These are phyloP conservation scores for Spinus olivaceus DNA, from an alignment of 2,797 vertebrate genomes.

Conservation along the genomic window DNA sequence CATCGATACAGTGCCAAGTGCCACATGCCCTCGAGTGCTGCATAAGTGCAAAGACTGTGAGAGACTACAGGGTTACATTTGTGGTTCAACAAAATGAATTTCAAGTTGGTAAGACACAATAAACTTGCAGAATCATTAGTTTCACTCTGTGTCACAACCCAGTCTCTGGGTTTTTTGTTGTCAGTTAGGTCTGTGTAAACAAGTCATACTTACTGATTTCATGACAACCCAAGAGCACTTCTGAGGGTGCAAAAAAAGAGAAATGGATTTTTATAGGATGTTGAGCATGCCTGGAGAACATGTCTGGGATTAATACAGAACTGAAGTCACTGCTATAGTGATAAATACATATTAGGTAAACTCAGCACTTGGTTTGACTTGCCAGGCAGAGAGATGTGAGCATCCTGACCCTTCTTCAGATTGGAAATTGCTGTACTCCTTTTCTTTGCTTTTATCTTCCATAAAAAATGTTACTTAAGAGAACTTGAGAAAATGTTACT, in stretches of 20 bases:
- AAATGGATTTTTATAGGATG: neutral
- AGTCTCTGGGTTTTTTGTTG: neutral
- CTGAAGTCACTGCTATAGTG: neutral
- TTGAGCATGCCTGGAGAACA: neutral
- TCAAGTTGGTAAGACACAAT: conserved; percentile 46
- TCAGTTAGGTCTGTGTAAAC: neutral
- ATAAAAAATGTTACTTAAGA: rapidly evolving
- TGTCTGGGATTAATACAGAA: neutral
- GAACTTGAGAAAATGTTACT: rapidly evolving
- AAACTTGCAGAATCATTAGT: neutral
- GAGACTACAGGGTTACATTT: conserved; percentile 46
- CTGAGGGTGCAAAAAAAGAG: neutral
- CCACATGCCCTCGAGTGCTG: conserved; percentile 59
- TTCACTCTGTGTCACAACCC: neutral
- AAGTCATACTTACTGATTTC: neutral
- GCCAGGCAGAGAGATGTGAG: neutral
- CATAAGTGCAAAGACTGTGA: neutral
- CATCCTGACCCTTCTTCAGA: neutral
- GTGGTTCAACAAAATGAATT: neutral
- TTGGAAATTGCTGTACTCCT: neutral
- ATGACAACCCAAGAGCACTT: neutral
- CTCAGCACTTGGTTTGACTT: neutral
- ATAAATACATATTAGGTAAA: neutral
- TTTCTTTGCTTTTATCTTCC: neutral
- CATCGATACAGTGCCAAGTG: neutral